Evolutionary conservation across 53 echinoderm and acorn worm species (phyloP), one percentile per base, ranked within the genome.

Genomic region (Echinometra lucunter): DNA sequence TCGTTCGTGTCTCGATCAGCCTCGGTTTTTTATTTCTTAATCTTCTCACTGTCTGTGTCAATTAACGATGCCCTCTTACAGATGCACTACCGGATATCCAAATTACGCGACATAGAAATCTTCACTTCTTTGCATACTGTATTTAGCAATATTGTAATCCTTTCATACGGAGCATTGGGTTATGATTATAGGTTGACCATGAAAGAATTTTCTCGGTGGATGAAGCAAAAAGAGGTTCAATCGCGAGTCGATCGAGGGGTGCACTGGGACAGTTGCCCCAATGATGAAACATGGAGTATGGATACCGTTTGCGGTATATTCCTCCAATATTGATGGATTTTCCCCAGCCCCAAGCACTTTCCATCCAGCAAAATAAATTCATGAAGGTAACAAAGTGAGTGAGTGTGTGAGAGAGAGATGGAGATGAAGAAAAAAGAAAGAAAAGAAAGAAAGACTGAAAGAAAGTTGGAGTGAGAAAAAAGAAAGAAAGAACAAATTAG

Each of bases 71-170:
- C 5, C 40, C 21, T 42, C 38, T 42, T 78, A 78, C 21, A 42
- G 40, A 78, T 42, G 78, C 38, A 18, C 23, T 42, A 23, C 19
- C 21, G 78, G 40, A 40, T 38, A 42, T 7, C 38, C 38, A 6
- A 42, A 78, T 12, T 78, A 78, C 78, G 78, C 42, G 78, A 78
- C 42, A 17, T 23, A 78, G 21, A 19, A 40, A 18, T 19, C 38
- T 42, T 42, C 38, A 38, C 78, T 78, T 78, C 42, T 38, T 42
- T 42, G 19, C 78, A 78, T 40, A 42, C 23, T 21, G 78, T 78
- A 78, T 78, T 78, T 78, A 78, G 78, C 18, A 23, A 12, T 17
- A 78, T 38, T 38, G 78, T 78, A 78, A 78, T 78, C 78, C 78
- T 6, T 8, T 78, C 42, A 19, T 42, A 78, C 28, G 19, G 42